Conservation (phyloP, 2,113 vertebrate genomes). For the Periophthalmodon schlosseri region DNA sequence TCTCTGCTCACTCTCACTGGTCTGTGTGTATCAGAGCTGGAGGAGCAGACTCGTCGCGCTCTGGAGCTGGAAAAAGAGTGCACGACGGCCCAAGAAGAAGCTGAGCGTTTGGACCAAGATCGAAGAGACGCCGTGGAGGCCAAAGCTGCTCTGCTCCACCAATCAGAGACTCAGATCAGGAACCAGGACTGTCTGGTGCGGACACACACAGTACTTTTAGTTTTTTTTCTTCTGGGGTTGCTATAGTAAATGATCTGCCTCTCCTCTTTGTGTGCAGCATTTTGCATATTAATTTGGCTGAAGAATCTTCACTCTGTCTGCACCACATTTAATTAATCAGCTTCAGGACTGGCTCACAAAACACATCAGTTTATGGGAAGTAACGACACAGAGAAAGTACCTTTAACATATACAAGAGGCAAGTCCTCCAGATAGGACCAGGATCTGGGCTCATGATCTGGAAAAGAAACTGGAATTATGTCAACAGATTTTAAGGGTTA, state of each 20-base stretch:
- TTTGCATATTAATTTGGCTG: not conserved
- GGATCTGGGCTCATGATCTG: not conserved
- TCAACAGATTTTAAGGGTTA: no score
- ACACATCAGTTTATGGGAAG: not conserved
- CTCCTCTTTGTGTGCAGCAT: not conserved
- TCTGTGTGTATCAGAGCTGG: conserved; percentile 82
- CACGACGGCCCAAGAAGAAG: conserved; percentile 88
- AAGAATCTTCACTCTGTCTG: not conserved
- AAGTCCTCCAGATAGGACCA: not conserved
- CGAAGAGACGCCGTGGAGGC: conserved; percentile 88
- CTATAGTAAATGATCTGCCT: conserved; percentile 4
- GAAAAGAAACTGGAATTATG: no score
- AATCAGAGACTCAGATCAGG: conserved; percentile 87
- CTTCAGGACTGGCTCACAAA: not conserved
- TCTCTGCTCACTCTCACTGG: no score
- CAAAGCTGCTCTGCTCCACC: conserved; percentile 85
- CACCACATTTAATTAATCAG: not conserved
- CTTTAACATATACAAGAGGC: not conserved
- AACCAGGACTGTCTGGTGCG: conserved; percentile 91
- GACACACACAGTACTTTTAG: conserved; percentile 1
- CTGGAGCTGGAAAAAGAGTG: conserved; percentile 91
- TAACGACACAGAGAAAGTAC: not conserved
- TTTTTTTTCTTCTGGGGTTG: not conserved
- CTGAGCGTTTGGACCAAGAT: conserved; percentile 90
- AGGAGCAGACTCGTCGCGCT: conserved; percentile 92